Evolutionary conservation across 2,113 vertebrate species (phyloP).

Genomic region (Festucalex cinctus): DNA sequence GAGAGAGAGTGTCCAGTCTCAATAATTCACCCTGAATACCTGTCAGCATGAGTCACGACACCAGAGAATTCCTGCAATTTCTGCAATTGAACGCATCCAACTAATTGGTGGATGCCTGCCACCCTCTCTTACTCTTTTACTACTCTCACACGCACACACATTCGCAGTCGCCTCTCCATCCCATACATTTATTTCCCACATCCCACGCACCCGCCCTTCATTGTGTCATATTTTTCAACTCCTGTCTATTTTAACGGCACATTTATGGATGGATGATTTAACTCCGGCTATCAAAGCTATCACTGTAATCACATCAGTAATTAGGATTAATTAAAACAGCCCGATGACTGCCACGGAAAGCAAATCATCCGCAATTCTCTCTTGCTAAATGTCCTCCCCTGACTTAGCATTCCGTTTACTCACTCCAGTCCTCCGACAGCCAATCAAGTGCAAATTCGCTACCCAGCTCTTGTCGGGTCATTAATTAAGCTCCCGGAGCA

Average conservation of each 20-base stretch:
- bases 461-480: conserved; percentile 69
- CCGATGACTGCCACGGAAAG: conserved; percentile 85
- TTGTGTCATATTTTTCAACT: conserved; percentile 25
- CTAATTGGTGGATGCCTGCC: conserved; percentile 86
- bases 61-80: conserved; percentile 78
- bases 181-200: conserved; percentile 33
- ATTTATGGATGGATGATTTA: conserved; percentile 96
- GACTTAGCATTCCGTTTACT: conserved; percentile 58
- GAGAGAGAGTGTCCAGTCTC: conserved; percentile 29
- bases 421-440: conserved; percentile 62
- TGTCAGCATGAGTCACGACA: conserved; percentile 73
- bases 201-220: conserved; percentile 20
- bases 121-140: conserved; percentile 31
- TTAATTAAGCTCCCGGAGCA: conserved; percentile 77
- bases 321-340: conserved; percentile 97
- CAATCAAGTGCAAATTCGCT: conserved; percentile 65
- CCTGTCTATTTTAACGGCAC: conserved; percentile 84
- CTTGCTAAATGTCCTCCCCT: conserved; percentile 53
- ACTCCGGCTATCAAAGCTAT: conserved; percentile 93
- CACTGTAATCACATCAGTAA: conserved; percentile 96
- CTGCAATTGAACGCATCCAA: conserved; percentile 79
- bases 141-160: not conserved
- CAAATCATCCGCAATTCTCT: conserved; percentile 68
- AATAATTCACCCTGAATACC: conserved; percentile 70
- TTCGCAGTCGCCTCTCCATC: conserved; percentile 13